Base-by-base conservation (phyloP, 1,140 invertebrate genomes). In the Mercenaria mercenaria region DNA sequence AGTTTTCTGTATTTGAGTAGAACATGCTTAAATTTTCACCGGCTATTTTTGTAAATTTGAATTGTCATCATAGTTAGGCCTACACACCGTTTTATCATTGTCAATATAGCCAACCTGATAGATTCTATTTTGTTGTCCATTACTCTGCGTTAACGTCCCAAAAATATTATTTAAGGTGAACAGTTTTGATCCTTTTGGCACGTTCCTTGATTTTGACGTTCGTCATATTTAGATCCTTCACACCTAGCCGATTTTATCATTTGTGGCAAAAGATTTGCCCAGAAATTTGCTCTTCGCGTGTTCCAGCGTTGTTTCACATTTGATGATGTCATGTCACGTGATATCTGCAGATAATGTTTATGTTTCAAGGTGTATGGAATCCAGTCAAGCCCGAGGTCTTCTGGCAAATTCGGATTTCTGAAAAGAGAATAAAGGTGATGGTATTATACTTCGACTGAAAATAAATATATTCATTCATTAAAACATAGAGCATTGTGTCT, bases 211-310 rank as follows among this genome's bases (percentile, higher is more conserved):
- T 64, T 64, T 8, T 4, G 26, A 39, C 18, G 11, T 26, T 72
- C 67, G 13, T 32, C 11, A 72, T 37, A 72, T 72, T 39, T 41
- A 1, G 11, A 15, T 72, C 23, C 67, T 15, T 72, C 34, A 72
- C 34, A 72, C 39, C 18, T 32, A 23, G 67, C 29, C 1, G 67
- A 37, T 67, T 82, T 59, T 41, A 50, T 23, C 34, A 83, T 50
- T 61, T 76, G 23, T 59, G 74, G 47, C 43, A 56, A 8, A 39
- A 69, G 20, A 32, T 89, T 61, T 37, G 69, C 37, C 81, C 43
- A 89, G 56, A 89, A 61, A 47, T 89, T 6, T 4, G 67, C 41
- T 72, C 88, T 59, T 43, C 67, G 34, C 77, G 67, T 34, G 50
- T 74, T 52, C 69, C 61, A 82, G 32, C 80, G 32, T 41, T 82